phyloP scores from a whole-genome alignment of 1,140 invertebrate genomes.

The Dermatophagoides farinae region DNA sequence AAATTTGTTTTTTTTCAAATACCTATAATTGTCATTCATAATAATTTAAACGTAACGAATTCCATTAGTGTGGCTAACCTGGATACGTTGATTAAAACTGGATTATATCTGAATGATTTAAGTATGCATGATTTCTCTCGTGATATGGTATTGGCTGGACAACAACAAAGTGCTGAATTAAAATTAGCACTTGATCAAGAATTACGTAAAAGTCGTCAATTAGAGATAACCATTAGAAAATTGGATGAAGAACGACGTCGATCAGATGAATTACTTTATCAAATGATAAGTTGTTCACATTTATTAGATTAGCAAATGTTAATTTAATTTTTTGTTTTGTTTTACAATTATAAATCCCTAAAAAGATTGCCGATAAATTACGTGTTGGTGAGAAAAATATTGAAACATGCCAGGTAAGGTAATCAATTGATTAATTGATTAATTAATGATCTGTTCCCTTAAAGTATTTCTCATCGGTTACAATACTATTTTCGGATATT shows the following conservation, averaged over 20 bases:
- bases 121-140: conserved; percentile 96
- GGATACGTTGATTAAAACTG: conserved; percentile 61
- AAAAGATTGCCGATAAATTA: conserved; percentile 76
- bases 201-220: conserved; percentile 81
- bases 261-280: conserved; percentile 83
- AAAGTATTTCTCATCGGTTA: conserved; percentile 35
- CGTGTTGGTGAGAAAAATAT: conserved; percentile 77
- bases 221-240: conserved; percentile 88
- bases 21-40: neutral
- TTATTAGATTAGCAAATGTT: neutral
- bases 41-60: no score
- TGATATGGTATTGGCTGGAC: conserved; percentile 75
- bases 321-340: neutral
- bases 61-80: conserved; percentile 57
- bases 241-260: conserved; percentile 84
- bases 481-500: conserved; percentile 49
- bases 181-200: conserved; percentile 88
- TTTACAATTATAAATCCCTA: conserved; percentile 44
- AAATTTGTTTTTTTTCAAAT: neutral
- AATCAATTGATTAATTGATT: neutral
- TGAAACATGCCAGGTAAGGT: conserved; percentile 71
- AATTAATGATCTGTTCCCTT: conserved; percentile 24
- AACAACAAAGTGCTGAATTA: conserved; percentile 86
- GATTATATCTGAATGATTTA: conserved; percentile 87
- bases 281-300: conserved; percentile 41